These are phyloP conservation scores for Cataglyphis hispanica DNA, from an alignment of 1,140 invertebrate genomes.

Conservation along the genomic window DNA sequence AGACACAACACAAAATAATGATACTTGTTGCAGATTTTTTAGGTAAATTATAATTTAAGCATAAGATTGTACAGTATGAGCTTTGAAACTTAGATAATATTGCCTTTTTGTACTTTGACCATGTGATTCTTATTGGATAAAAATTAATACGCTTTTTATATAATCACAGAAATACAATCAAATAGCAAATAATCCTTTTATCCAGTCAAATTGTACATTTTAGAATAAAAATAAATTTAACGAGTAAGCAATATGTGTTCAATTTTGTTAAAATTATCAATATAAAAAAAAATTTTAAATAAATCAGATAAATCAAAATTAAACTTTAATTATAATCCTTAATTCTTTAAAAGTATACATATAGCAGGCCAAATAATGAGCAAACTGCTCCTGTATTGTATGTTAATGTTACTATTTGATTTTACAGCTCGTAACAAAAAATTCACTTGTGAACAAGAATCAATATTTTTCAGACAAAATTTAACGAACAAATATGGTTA, in stretches of 20 bases:
- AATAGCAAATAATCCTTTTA: not conserved
- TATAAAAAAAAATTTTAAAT: not conserved
- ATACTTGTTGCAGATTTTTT: not conserved
- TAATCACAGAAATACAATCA: not conserved
- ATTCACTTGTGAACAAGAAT: not conserved
- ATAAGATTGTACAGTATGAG: not conserved
- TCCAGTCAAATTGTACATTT: not conserved
- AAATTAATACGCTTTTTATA: constrained; percentile 25
- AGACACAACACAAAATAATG: not conserved
- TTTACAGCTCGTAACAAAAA: not conserved
- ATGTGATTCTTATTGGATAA: constrained; percentile 24
- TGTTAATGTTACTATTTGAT: constrained; percentile 13
- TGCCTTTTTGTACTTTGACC: constrained; percentile 53
- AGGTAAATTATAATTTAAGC: not conserved
- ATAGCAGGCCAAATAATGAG: not conserved
- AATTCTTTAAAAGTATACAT: not conserved
- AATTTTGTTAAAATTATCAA: not conserved
- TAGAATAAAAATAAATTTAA: constrained; percentile 15
- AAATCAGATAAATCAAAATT: constrained; percentile 24
- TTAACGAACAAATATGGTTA: not conserved
- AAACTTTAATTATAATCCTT: not conserved
- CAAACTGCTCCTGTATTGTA: too few species aligned
- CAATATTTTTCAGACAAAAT: not conserved
- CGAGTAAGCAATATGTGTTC: not conserved
- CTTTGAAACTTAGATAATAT: constrained; percentile 16